Evolutionary conservation across 2,888 invertebrate genomes (phyloP).

Genomic region (Horisme vitalbata): DNA sequence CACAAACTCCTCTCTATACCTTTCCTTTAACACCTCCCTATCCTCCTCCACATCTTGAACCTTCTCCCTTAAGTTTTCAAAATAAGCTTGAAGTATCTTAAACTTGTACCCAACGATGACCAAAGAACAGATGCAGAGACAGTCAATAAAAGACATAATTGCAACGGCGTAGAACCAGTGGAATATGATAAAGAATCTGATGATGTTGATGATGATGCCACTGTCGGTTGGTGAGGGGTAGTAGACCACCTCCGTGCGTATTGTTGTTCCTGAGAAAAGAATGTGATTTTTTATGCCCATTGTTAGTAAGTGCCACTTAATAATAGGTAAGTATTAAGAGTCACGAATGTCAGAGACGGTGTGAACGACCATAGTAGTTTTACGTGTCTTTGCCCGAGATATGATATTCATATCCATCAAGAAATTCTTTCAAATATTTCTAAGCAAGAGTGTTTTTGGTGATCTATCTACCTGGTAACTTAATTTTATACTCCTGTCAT

Average conservation of each 20-base stretch:
- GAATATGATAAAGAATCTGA: constrained; percentile 46
- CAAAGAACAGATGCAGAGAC: constrained; percentile 46
- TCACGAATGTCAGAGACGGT: too few species aligned
- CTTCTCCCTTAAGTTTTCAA: constrained; percentile 40
- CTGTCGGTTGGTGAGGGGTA: constrained; percentile 42
- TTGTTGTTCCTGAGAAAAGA: constrained; percentile 47
- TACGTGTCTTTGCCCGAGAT: too few species aligned
- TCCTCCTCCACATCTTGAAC: constrained; percentile 31
- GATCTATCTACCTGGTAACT: too few species aligned
- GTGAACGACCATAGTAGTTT: too few species aligned
- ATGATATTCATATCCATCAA: too few species aligned
- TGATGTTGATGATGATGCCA: constrained; percentile 43
- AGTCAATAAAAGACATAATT: constrained; percentile 51
- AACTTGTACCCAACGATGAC: constrained; percentile 53
- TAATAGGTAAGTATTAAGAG: too few species aligned
- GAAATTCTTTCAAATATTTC: too few species aligned
- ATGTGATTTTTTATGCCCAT: too few species aligned
- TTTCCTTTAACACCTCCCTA: constrained; percentile 32
- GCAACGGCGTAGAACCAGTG: constrained; percentile 58
- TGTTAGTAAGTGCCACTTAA: too few species aligned
- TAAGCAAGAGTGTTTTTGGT: too few species aligned
- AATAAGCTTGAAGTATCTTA: constrained; percentile 48
- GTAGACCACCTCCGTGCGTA: constrained; percentile 52
- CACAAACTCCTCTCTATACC: constrained; percentile 47
- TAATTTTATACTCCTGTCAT: too few species aligned